Percentiles rank a stretch among this genome's conserved stretches.
These are phyloP conservation scores for Embiotoca jacksoni DNA, from an alignment of 2,113 vertebrate species.

Conservation along the genomic window DNA sequence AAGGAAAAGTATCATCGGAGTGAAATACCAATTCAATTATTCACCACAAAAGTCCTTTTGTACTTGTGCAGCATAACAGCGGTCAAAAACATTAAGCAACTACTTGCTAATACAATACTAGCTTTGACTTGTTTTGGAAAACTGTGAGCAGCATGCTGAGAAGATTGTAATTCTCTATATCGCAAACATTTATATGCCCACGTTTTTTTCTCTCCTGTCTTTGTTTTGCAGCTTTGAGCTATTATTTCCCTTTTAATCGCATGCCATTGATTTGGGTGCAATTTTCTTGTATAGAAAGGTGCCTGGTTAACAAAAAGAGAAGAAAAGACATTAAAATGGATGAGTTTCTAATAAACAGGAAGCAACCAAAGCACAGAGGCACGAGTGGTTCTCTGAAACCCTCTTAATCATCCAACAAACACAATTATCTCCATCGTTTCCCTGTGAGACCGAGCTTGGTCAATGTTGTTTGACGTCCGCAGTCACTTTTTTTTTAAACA, in stretches of 20 bases:
- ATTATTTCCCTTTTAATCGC: conserved; percentile 77
- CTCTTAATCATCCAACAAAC: conserved; percentile 73
- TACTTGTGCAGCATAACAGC: conserved; percentile 7
- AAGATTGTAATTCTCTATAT: conserved; percentile 67
- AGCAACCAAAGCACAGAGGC: conserved; percentile 54
- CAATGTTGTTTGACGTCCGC: conserved; percentile 21
- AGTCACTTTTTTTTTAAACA: conserved; percentile 3
- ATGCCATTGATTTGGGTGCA: conserved; percentile 72
- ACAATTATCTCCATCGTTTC: conserved; percentile 70
- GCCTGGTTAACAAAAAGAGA: conserved; percentile 76
- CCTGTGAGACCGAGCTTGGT: neutral
- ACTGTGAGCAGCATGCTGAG: conserved; percentile 58
- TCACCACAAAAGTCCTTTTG: neutral
- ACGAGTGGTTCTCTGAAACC: conserved; percentile 68
- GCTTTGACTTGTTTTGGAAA: conserved; percentile 28
- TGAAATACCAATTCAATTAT: neutral
- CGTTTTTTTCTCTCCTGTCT: conserved; percentile 61
- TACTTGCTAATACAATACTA: neutral
- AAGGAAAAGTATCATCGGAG: conserved; percentile 21
- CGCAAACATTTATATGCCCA: conserved; percentile 62
- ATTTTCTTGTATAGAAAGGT: conserved; percentile 60
- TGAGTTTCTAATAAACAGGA: conserved; percentile 74
- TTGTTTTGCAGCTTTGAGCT: conserved; percentile 75
- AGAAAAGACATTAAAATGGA: conserved; percentile 78
- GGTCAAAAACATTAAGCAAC: conserved; percentile 9